phyloP scores from a whole-genome alignment of 2,113 vertebrate genomes.

The Dasyornis broadbenti region DNA sequence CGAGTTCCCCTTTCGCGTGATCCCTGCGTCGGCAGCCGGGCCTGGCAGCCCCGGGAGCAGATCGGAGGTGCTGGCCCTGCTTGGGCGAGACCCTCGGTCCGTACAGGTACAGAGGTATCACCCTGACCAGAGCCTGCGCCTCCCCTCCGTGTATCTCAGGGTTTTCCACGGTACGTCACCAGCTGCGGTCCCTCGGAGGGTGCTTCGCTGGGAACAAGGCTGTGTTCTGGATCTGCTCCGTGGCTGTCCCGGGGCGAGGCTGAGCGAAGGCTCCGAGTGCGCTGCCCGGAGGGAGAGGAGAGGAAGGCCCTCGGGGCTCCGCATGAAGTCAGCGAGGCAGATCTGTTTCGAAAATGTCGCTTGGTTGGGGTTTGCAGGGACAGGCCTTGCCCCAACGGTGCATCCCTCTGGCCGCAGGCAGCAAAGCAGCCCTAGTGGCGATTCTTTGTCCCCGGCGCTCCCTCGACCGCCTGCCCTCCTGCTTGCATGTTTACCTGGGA shows the following conservation, averaged over 20 bases:
- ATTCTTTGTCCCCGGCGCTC: not conserved
- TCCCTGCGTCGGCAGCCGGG: not conserved
- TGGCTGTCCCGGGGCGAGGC: fast-evolving
- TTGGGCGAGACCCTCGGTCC: not conserved
- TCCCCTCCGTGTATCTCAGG: not conserved
- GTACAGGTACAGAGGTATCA: not conserved
- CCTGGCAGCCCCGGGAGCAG: not conserved
- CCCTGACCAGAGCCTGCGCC: not conserved
- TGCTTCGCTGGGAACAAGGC: not conserved
- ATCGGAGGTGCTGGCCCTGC: not conserved
- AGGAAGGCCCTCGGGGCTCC: too few relatives aligned
- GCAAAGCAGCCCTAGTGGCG: not conserved
- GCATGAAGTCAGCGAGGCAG: not conserved
- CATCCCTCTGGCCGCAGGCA: too few relatives aligned
- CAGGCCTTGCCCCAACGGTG: not conserved
- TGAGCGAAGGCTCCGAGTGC: too few relatives aligned
- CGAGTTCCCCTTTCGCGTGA: not conserved
- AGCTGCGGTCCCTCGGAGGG: not conserved
- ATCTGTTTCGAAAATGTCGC: not conserved
- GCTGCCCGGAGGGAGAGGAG: not conserved
- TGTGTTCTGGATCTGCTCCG: not conserved
- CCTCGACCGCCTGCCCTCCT: not conserved
- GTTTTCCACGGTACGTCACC: not conserved
- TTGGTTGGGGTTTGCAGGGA: not conserved
- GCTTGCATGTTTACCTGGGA: not conserved